Conservation (phyloP, 2,797 vertebrate genomes). For the Scarus forsteni region DNA sequence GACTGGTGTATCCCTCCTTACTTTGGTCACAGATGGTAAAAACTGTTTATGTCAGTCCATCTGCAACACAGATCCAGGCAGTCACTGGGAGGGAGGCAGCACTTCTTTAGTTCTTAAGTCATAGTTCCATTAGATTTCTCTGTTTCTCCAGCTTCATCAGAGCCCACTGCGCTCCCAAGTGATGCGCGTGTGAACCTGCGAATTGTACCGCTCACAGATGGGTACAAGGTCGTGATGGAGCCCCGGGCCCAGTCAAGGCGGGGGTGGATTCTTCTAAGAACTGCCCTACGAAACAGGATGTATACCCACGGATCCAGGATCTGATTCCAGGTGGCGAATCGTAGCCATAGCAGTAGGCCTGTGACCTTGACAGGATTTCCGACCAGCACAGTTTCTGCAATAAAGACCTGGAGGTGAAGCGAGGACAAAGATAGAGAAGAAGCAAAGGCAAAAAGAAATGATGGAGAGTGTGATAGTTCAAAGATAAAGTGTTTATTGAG, state of each 20-base stretch:
- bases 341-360: constrained; percentile 88
- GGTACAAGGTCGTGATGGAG: constrained; percentile 83
- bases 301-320: constrained; percentile 98
- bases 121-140: constrained; percentile 13
- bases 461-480: neutral
- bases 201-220: constrained; percentile 77
- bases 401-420: constrained; percentile 87
- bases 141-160: neutral
- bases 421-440: neutral
- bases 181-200: constrained; percentile 79
- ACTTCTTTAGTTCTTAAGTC: neutral
- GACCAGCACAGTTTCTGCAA: constrained; percentile 84
- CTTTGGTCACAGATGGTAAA: constrained; percentile 1
- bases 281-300: constrained; percentile 92
- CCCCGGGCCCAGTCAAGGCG: constrained; percentile 76
- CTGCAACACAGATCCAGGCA: constrained; percentile 1
- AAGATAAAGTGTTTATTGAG: no score
- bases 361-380: constrained; percentile 8
- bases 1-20: neutral
- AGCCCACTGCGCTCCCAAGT: constrained; percentile 8
- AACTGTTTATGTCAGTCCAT: neutral
- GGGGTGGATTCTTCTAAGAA: constrained; percentile 88
- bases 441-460: neutral
- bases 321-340: constrained; percentile 96
- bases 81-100: constrained; percentile 18